Base-by-base conservation (phyloP, 2,113 vertebrate species). In the Trichomycterus rosablanca region DNA sequence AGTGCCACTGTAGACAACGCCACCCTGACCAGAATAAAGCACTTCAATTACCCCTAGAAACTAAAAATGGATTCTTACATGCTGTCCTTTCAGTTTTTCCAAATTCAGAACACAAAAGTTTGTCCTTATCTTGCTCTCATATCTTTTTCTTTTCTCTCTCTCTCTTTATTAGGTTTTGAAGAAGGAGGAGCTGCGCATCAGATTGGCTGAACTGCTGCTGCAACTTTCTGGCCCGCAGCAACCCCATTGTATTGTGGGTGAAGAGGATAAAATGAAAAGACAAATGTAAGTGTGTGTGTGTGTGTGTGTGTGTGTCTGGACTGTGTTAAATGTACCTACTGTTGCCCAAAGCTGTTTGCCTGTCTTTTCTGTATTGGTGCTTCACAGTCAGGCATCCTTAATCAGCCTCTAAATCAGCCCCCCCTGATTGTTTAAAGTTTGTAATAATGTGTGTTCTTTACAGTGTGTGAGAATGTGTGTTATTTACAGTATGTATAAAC, bases 131-230 rank as follows among this genome's bases (percentile, higher is more conserved):
- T 50, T 10, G 5, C 40, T n/a, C n/a, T n/a, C n/a, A n/a, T 32
- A 11, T 14, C 40, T 35, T 28, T 23, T 71, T 81, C 28, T 63
- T 66, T 71, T 67, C 73, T 66, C 62, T 30, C 74, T 61, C 66
- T 34, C 64, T n/a, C n/a, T n/a, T 22, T 63, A 72, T 78, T 76
- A 90, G 88, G 85, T 90, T 76, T 88, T 78, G 51, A 88, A 71
- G 73, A 90, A 88, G 83, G 84, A 75, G 78, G 86, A 89, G 80
- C 85, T 89, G 75, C 87, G 88, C 64, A 79, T 80, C 78, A 87
- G 86, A 87, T 86, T 89, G 87, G 86, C 84, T 78, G 84, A 87
- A 78, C 81, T 90, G 76, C 83, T 87, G 81, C 84, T 82, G 81
- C 86, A 87, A 80, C 84, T 79, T 78, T 84, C 79, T 84, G 82